Conservation (phyloP, 2,888 invertebrate genomes). For the Mechanitis mazaeus region DNA sequence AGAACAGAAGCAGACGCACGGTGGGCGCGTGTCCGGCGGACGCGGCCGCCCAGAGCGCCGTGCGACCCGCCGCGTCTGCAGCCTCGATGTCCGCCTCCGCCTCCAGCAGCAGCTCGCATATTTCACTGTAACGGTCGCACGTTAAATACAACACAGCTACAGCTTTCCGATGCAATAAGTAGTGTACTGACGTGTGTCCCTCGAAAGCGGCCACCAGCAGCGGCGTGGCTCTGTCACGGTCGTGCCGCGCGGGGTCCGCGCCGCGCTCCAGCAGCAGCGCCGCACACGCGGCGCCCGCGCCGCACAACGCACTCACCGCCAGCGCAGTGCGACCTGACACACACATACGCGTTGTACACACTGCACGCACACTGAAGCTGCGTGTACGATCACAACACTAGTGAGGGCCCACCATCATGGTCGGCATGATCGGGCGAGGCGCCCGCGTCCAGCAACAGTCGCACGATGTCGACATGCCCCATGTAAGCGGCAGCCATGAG, state of each 20-base stretch:
- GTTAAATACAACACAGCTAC: neutral
- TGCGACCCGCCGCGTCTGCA: conserved; percentile 86
- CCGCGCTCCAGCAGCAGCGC: conserved; percentile 83
- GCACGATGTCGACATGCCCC: conserved; percentile 95
- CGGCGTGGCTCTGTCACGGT: conserved; percentile 92
- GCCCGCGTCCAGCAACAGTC: conserved; percentile 86
- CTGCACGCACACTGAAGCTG: no score
- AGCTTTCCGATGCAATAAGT: neutral
- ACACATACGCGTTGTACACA: neutral
- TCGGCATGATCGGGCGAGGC: conserved; percentile 91
- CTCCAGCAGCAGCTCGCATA: conserved; percentile 92
- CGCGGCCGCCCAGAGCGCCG: conserved; percentile 94
- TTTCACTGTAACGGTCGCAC: conserved; percentile 76
- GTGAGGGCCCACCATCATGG: conserved; percentile 77
- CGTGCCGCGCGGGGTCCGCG: conserved; percentile 88
- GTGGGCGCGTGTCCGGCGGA: conserved; percentile 93
- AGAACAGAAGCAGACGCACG: conserved; percentile 90
- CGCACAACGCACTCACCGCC: conserved; percentile 91
- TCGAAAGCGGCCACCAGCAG: conserved; percentile 93
- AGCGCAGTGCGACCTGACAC: conserved; percentile 84
- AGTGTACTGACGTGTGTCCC: conserved; percentile 57
- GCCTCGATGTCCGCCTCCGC: conserved; percentile 95
- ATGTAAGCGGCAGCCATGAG: conserved; percentile 97
- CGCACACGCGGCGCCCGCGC: conserved; percentile 79
- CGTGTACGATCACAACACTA: neutral